Percentiles rank a stretch among this genome's conserved stretches.
Conservation (phyloP, 2,113 vertebrate genomes). For the Numenius arquata region DNA sequence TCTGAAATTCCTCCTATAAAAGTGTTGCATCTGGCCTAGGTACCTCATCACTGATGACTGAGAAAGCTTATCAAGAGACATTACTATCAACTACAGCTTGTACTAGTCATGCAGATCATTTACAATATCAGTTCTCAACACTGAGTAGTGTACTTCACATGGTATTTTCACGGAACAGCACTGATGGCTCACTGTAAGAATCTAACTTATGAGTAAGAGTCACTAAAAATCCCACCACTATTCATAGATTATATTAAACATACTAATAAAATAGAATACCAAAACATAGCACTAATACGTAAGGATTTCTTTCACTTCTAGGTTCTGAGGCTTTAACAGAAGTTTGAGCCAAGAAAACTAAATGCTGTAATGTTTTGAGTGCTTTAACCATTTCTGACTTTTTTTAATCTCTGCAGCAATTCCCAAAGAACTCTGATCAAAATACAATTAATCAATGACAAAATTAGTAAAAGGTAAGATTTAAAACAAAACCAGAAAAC, state of each 20-base stretch:
- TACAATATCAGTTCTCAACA: background rate
- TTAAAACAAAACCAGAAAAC: background rate
- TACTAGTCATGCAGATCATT: background rate
- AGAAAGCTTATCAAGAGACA: background rate
- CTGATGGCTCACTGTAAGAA: background rate
- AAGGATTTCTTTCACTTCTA: background rate
- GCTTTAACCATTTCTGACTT: background rate
- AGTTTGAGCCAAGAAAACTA: background rate
- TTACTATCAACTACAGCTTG: background rate
- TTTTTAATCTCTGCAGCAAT: background rate
- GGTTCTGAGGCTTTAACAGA: background rate
- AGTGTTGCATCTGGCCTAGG: background rate
- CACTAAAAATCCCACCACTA: background rate
- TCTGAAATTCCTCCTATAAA: background rate
- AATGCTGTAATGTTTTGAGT: background rate
- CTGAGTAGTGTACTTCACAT: background rate
- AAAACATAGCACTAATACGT: background rate
- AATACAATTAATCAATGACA: background rate
- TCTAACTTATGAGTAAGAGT: background rate
- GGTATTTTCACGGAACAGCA: background rate
- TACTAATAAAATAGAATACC: background rate
- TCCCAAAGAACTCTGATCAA: background rate
- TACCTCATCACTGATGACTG: background rate
- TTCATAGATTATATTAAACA: background rate
- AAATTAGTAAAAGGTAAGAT: conserved; percentile 9